Percentiles rank a stretch among this genome's conserved stretches.
Evolutionary conservation across 2,113 vertebrate species (phyloP).

Genomic region (Grantiella picta): DNA sequence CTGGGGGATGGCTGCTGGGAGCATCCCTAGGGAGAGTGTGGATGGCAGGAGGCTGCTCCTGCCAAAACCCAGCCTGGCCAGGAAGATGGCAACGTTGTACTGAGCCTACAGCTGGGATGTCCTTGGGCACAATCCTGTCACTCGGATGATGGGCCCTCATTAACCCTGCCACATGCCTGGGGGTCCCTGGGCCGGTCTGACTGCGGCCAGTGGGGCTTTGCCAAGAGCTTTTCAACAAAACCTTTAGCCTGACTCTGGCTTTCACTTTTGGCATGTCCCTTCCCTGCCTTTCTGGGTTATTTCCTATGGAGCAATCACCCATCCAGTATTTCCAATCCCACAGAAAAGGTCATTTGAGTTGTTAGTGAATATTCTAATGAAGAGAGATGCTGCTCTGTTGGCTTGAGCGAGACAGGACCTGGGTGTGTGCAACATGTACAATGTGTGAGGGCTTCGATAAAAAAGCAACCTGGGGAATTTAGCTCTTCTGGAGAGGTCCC

Average conservation of each 20-base stretch:
- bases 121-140: not conserved
- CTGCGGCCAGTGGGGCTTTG: accelerated
- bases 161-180: not conserved
- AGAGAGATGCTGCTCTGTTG: not conserved
- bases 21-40: accelerated
- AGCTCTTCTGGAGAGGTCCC: not conserved
- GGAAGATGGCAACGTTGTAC: not conserved
- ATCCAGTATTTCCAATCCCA: not conserved
- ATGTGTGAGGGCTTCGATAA: not conserved
- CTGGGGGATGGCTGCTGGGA: not conserved
- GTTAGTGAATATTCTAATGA: not conserved
- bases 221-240: not conserved
- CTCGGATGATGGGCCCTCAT: accelerated
- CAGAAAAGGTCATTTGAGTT: not conserved
- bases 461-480: not conserved
- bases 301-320: not conserved
- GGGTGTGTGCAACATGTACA: not conserved
- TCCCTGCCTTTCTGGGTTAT: not conserved
- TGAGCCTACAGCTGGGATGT: not conserved
- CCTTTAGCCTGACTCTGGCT: not conserved
- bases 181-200: not conserved
- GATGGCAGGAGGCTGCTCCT: not conserved
- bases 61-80: not conserved
- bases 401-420: not conserved
- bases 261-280: not conserved